Conservation (phyloP, 1,140 invertebrate genomes). For the Caligus rogercresseyi region DNA sequence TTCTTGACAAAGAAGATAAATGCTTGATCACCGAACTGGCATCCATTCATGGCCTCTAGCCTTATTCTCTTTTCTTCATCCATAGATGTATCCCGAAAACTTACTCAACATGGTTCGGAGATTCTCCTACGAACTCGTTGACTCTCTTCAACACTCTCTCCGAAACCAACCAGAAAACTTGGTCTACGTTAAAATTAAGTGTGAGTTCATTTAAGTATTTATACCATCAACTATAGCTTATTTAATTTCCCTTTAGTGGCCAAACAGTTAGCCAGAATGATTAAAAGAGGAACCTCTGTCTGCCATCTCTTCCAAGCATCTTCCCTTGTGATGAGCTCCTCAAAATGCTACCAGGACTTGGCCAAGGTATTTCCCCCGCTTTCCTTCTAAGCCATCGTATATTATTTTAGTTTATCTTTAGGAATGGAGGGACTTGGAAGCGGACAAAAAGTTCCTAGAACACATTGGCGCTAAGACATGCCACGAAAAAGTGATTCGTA, state of each 20-base stretch:
- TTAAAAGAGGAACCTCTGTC: conserved; percentile 39
- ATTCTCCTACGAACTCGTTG: conserved; percentile 39
- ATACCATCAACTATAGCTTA: not conserved
- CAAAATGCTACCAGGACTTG: conserved; percentile 39
- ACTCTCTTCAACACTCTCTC: conserved; percentile 35
- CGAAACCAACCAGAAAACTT: conserved; percentile 35
- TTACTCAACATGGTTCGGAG: conserved; percentile 36
- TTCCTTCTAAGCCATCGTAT: not conserved
- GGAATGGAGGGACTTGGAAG: conserved; percentile 29
- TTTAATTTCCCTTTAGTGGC: conserved; percentile 27
- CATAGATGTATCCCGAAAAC: conserved; percentile 29
- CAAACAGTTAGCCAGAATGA: conserved; percentile 36
- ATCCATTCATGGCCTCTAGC: no score
- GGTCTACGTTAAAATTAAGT: conserved; percentile 33
- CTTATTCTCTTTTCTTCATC: no score
- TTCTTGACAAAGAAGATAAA: no score
- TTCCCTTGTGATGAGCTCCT: conserved; percentile 37
- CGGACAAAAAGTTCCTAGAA: conserved; percentile 29
- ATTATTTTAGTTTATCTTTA: conserved; percentile 9
- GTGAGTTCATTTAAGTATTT: conserved; percentile 27
- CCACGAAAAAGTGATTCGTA: conserved; percentile 31
- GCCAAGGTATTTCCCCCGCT: conserved; percentile 32
- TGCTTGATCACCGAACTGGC: no score
- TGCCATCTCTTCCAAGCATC: conserved; percentile 43
- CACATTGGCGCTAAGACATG: not conserved